Conservation (phyloP, 2,113 vertebrate genomes). For the Bos javanicus region DNA sequence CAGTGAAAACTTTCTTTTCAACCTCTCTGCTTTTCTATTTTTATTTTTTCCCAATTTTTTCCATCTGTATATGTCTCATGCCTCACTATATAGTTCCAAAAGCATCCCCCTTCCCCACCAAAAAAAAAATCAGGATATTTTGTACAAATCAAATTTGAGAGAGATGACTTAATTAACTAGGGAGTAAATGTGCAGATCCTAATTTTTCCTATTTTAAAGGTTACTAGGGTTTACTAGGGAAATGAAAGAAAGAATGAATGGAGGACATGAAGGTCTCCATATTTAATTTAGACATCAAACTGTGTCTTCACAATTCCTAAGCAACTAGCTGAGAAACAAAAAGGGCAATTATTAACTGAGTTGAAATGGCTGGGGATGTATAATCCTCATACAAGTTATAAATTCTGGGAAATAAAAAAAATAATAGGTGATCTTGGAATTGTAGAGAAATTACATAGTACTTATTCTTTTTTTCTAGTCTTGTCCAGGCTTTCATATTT, state of each 20-base stretch:
- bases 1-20: not conserved
- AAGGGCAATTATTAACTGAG: not conserved
- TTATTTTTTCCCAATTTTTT: not conserved
- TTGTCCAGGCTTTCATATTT: not conserved
- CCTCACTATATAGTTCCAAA: not conserved
- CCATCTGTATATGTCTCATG: not conserved
- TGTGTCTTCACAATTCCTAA: not conserved
- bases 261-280: not conserved
- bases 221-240: not conserved
- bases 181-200: not conserved
- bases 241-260: not conserved
- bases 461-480: not conserved
- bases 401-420: not conserved
- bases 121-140: not conserved
- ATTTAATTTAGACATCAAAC: not conserved
- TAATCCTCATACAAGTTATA: not conserved
- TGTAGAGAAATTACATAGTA: not conserved
- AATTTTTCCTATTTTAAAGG: not conserved
- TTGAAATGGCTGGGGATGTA: not conserved
- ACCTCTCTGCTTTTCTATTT: not conserved
- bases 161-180: not conserved
- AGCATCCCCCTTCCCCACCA: accelerated
- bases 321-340: not conserved
- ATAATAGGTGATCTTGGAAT: not conserved
- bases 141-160: not conserved